Evolutionary conservation across 2,888 invertebrate genomes (phyloP).

Genomic region (Papilio demoleus): DNA sequence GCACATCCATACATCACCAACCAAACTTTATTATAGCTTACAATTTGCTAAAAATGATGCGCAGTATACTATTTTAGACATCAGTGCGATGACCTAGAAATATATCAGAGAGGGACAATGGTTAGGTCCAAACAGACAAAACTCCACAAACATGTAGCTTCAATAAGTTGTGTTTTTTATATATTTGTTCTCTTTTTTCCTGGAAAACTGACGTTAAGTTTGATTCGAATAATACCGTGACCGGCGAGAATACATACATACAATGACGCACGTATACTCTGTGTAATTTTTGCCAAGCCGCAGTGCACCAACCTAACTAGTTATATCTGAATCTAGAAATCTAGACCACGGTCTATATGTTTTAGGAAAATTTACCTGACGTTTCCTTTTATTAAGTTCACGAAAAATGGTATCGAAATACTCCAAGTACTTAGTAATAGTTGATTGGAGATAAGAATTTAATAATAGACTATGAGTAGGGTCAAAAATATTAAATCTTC

Average conservation of each 20-base stretch:
- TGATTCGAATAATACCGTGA: neutral
- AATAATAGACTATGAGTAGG: neutral
- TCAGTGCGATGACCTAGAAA: too few relatives aligned
- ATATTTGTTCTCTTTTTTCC: too few relatives aligned
- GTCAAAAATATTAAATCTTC: too few relatives aligned
- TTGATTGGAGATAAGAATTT: neutral
- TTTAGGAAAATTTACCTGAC: neutral
- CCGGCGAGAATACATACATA: neutral
- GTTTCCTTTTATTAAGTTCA: neutral
- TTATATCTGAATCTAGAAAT: conserved; percentile 10
- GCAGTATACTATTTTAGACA: too few relatives aligned
- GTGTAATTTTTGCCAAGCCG: conserved; percentile 27
- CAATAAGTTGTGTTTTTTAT: too few relatives aligned
- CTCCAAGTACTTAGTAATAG: neutral
- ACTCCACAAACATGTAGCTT: too few relatives aligned
- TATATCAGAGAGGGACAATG: too few relatives aligned
- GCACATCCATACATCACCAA: neutral
- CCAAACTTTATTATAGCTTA: neutral
- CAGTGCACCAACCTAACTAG: conserved; percentile 12
- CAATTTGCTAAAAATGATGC: neutral
- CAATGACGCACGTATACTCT: conserved; percentile 2
- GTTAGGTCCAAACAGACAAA: too few relatives aligned
- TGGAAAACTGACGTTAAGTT: neutral
- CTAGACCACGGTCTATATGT: neutral
- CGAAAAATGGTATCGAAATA: neutral